Percentiles rank a stretch among this genome's conserved stretches.
Evolutionary conservation across 2,113 vertebrate genomes (phyloP).

Genomic region (Plectropomus leopardus): DNA sequence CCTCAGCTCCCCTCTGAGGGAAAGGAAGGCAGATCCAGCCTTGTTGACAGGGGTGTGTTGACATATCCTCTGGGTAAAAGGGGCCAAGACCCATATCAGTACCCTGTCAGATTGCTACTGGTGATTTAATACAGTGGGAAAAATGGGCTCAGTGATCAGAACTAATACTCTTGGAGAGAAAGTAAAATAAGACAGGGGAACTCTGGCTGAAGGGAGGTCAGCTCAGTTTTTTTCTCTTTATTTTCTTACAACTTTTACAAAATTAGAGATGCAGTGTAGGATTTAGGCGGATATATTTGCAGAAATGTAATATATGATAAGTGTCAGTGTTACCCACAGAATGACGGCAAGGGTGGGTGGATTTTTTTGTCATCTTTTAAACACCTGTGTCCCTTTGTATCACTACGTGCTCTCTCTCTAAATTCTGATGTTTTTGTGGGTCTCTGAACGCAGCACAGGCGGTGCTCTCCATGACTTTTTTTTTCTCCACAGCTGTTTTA

Average conservation of each 20-base stretch:
- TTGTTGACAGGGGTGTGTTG: conserved; percentile 69
- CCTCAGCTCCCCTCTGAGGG: conserved; percentile 22
- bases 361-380: too few relatives aligned
- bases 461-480: too few relatives aligned
- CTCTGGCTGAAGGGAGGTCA: neutral
- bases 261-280: neutral
- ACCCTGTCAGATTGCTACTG: conserved; percentile 46
- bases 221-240: neutral
- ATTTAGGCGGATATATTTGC: too few relatives aligned
- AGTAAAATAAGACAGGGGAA: neutral
- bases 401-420: too few relatives aligned
- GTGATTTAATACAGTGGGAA: conserved; percentile 33
- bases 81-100: conserved; percentile 56
- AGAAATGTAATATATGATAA: too few relatives aligned
- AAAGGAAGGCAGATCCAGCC: conserved; percentile 45
- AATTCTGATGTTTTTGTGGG: too few relatives aligned
- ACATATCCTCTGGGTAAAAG: conserved; percentile 52
- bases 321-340: too few relatives aligned
- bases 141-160: conserved; percentile 23
- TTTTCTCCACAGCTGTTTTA: too few relatives aligned
- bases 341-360: too few relatives aligned
- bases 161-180: neutral
- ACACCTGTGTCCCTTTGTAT: too few relatives aligned
- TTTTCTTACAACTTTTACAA: neutral
- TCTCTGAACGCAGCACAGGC: too few relatives aligned